Conservation (phyloP, 2,113 vertebrate genomes). For the Sapajus apella region DNA sequence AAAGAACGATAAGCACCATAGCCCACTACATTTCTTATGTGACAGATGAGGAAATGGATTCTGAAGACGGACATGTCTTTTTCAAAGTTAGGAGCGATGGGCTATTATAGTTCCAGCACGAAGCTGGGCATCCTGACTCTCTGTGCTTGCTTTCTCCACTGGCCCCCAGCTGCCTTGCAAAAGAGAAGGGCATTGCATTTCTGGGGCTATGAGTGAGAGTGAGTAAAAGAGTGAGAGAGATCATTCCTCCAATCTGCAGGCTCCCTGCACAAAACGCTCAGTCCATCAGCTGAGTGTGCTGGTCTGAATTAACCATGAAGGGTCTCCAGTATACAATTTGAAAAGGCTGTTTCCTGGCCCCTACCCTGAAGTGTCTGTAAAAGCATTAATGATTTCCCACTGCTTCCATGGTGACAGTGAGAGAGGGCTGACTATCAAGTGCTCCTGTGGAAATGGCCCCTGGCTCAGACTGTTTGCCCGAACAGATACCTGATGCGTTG, state of each 20-base stretch:
- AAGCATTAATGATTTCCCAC: neutral
- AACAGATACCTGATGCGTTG: neutral
- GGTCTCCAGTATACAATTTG: neutral
- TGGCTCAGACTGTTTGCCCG: neutral
- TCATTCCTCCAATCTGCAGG: neutral
- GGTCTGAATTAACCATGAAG: slow-evolving; percentile 7
- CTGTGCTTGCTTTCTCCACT: neutral
- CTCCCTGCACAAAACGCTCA: neutral
- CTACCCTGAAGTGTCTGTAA: slow-evolving; percentile 14
- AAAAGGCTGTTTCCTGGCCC: slow-evolving; percentile 1
- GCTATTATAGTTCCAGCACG: neutral
- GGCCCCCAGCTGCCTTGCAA: neutral
- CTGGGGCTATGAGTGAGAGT: neutral
- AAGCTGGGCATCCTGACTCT: neutral
- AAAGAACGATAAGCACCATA: accelerated
- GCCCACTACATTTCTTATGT: neutral
- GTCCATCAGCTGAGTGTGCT: neutral
- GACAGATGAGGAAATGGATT: neutral
- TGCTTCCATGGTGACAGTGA: slow-evolving; percentile 48
- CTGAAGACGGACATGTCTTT: neutral
- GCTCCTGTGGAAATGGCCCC: neutral
- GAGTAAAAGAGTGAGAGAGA: neutral
- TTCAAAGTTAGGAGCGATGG: neutral
- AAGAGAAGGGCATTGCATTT: neutral
- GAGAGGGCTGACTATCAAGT: neutral